A percentile compares a stretch with the other conserved stretches of the same genome.
phyloP scores from a whole-genome alignment of 2,113 vertebrate species.

The Acrocephalus arundinaceus region DNA sequence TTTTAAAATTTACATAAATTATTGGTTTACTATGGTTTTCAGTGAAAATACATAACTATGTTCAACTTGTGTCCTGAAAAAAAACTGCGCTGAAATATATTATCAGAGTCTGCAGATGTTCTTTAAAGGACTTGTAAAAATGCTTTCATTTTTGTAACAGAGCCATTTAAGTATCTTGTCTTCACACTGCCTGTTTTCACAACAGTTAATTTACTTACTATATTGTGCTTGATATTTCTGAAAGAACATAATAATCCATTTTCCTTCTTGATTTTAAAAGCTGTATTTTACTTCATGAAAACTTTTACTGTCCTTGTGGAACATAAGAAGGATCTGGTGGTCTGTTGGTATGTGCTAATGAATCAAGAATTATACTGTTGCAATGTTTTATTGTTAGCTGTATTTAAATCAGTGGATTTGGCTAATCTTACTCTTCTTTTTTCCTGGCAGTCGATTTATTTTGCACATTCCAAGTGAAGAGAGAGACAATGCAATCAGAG shows the following conservation, averaged over 20 bases:
- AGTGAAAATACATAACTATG: background rate
- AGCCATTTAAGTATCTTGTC: background rate
- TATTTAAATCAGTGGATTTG: background rate
- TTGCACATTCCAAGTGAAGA: slow-evolving; percentile 98
- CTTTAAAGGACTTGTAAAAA: background rate
- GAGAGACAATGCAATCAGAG: slow-evolving; percentile 95
- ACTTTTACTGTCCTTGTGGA: background rate
- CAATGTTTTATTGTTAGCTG: background rate
- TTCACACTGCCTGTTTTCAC: background rate
- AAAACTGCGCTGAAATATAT: background rate
- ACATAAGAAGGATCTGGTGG: background rate
- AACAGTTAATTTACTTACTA: background rate
- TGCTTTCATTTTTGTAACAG: background rate
- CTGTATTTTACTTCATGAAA: background rate
- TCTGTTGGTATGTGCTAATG: background rate
- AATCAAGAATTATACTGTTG: background rate
- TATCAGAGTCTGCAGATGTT: background rate
- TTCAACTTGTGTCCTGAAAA: background rate
- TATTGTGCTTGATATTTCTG: background rate
- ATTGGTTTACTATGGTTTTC: background rate
- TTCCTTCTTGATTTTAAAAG: background rate
- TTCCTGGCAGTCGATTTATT: slow-evolving; percentile 90
- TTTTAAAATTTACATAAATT: background rate
- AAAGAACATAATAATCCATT: background rate
- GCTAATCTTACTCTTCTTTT: background rate